Percentiles rank a stretch among this genome's conserved stretches.
Evolutionary conservation across 2,888 invertebrate genomes (phyloP).

Genomic region (Andrena bucephala): DNA sequence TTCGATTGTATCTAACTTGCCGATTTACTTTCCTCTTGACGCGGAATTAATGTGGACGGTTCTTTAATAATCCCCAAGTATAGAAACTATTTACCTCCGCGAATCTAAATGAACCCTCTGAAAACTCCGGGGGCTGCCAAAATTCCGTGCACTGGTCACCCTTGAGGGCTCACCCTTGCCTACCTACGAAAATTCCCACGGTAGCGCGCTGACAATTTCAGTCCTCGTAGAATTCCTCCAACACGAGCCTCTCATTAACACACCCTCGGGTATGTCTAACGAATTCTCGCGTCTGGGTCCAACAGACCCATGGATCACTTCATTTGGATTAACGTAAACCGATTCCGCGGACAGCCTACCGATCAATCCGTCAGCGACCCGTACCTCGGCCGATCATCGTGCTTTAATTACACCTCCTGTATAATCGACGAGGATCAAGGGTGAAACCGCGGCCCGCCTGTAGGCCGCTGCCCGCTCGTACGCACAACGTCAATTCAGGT

Average conservation of each 20-base stretch:
- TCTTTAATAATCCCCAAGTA: background rate
- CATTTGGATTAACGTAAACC: slow-evolving; percentile 20
- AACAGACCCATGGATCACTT: background rate
- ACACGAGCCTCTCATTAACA: background rate
- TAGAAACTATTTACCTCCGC: no score
- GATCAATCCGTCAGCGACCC: slow-evolving; percentile 36
- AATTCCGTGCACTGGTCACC: no score
- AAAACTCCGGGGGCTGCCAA: no score
- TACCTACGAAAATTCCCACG: no score
- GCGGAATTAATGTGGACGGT: background rate
- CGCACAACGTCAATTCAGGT: slow-evolving; percentile 11
- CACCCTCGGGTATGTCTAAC: background rate
- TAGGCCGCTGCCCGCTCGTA: slow-evolving; percentile 14
- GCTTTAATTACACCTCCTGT: slow-evolving; percentile 51
- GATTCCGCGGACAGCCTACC: slow-evolving; percentile 18
- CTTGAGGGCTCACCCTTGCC: no score
- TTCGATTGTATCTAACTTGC: slow-evolving; percentile 11
- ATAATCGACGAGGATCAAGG: slow-evolving; percentile 23
- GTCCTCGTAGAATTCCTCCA: background rate
- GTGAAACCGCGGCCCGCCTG: slow-evolving; percentile 19
- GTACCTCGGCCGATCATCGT: slow-evolving; percentile 42
- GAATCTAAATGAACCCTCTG: no score
- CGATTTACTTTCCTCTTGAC: background rate
- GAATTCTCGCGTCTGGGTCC: background rate
- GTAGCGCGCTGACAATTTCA: background rate